A percentile compares a stretch with the other conserved stretches of the same genome.
phyloP scores from a whole-genome alignment of 2,888 invertebrate species.

The Epirrita christyi region DNA sequence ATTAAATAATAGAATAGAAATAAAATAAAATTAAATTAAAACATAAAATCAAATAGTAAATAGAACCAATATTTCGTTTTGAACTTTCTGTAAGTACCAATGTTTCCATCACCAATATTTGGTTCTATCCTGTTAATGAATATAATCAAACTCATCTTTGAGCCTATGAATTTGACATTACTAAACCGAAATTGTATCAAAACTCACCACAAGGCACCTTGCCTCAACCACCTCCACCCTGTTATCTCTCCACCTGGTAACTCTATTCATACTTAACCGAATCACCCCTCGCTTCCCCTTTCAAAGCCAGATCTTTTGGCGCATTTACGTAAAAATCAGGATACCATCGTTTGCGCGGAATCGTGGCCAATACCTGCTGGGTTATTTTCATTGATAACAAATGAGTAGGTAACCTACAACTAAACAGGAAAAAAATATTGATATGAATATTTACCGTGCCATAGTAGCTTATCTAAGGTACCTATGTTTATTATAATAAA shows the following conservation, averaged over 20 bases:
- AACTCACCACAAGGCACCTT: constrained; percentile 20
- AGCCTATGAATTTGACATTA: constrained; percentile 26
- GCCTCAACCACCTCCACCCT: constrained; percentile 10
- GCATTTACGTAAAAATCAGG: constrained; percentile 9
- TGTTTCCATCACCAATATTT: background rate
- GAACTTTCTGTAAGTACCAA: no score
- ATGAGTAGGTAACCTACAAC: no score
- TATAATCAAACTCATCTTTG: constrained; percentile 1
- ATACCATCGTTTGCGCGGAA: background rate
- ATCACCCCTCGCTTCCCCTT: constrained; percentile 23
- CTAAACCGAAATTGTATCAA: constrained; percentile 25
- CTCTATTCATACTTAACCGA: constrained; percentile 29
- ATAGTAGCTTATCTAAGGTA: no score
- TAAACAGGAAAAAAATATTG: no score
- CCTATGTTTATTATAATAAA: no score
- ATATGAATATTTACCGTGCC: no score
- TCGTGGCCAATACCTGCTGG: no score
- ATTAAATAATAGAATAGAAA: no score
- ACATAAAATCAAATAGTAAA: no score
- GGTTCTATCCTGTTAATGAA: background rate
- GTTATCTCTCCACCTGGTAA: constrained; percentile 28
- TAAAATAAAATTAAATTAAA: no score
- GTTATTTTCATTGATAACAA: no score
- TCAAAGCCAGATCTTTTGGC: constrained; percentile 22
- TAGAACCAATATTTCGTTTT: no score